Evolutionary conservation across 1,140 invertebrate genomes (phyloP).

Genomic region (Ridgeia piscesae): DNA sequence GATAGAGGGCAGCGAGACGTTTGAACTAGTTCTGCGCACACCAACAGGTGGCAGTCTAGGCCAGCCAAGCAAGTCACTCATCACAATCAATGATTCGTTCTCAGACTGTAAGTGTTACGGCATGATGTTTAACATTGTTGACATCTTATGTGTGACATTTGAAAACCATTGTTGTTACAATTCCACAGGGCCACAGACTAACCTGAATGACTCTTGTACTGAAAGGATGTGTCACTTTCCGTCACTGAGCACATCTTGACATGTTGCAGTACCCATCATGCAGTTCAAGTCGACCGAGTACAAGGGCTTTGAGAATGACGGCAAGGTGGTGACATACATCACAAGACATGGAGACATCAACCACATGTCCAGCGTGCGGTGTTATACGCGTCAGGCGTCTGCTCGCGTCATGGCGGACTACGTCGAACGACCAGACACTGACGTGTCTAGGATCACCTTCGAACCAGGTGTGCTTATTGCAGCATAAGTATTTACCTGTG

Average conservation of each 20-base stretch:
- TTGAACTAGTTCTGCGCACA: conserved; percentile 50
- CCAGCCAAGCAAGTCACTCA: conserved; percentile 43
- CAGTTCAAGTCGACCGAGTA: conserved; percentile 53
- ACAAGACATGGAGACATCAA: conserved; percentile 53
- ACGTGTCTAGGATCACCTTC: conserved; percentile 53
- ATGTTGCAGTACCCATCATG: conserved; percentile 51
- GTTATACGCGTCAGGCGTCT: conserved; percentile 57
- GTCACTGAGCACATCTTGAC: no score
- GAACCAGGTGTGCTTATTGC: conserved; percentile 43
- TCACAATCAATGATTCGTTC: conserved; percentile 55
- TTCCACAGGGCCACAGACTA: neutral
- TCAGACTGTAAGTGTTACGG: conserved; percentile 53
- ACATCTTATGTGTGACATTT: neutral
- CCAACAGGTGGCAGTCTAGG: conserved; percentile 52
- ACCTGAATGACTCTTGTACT: neutral
- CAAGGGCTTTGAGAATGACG: conserved; percentile 52
- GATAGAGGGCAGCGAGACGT: conserved; percentile 55
- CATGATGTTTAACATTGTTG: neutral
- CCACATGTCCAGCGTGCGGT: conserved; percentile 50
- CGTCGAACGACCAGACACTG: conserved; percentile 55
- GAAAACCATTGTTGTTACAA: neutral
- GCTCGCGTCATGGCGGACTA: conserved; percentile 55
- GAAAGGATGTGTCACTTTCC: neutral
- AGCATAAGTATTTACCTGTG: neutral
- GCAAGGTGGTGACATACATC: conserved; percentile 46